phyloP scores from a whole-genome alignment of 1,140 invertebrate genomes.

The Metopolophium dirhodum region DNA sequence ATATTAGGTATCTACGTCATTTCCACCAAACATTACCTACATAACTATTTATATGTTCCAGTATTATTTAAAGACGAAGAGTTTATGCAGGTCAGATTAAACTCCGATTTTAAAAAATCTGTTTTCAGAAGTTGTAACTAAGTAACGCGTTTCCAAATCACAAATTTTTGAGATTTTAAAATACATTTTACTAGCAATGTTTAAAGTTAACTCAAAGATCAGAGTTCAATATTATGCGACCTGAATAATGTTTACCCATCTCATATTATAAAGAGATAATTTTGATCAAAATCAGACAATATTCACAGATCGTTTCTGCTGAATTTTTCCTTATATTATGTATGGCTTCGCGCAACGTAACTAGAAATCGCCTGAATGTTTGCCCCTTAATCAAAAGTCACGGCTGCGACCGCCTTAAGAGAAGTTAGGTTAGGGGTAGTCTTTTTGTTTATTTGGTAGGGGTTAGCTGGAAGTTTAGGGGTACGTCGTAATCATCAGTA shows the following conservation, averaged over 20 bases:
- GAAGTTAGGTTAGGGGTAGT: background rate
- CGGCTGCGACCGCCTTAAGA: background rate
- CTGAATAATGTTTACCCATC: background rate
- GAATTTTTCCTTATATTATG: background rate
- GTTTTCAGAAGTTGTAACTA: background rate
- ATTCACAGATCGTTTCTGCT: no score
- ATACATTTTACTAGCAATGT: background rate
- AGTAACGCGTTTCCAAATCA: background rate
- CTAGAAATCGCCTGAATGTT: background rate
- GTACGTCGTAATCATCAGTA: background rate
- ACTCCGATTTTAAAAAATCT: background rate
- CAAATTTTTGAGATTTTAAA: background rate
- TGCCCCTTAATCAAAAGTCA: background rate
- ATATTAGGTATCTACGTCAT: background rate
- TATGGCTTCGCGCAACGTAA: background rate
- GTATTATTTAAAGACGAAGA: background rate
- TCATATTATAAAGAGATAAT: background rate
- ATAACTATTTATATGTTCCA: background rate
- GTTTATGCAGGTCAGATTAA: background rate
- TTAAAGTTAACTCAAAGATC: background rate
- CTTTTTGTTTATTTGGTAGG: background rate
- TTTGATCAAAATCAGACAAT: background rate
- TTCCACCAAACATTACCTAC: background rate
- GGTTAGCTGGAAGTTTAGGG: background rate
- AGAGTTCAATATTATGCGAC: background rate